Evolutionary conservation across 2,797 vertebrate species (phyloP).

Genomic region (Pelodytes ibericus): DNA sequence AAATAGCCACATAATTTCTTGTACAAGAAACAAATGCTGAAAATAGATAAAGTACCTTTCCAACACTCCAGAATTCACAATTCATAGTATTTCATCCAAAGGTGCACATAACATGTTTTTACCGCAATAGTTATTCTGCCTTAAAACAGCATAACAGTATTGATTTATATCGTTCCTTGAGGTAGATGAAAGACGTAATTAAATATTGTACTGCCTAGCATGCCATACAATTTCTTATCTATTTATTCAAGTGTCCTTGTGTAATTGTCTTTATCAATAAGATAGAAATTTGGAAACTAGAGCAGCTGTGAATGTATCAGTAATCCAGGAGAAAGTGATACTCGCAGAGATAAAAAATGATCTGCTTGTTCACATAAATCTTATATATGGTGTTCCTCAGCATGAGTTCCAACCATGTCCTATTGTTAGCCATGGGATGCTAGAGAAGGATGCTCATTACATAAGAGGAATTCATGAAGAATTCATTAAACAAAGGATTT

Average conservation of each 20-base stretch:
- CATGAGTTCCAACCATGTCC: constrained; percentile 13
- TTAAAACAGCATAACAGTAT: not conserved
- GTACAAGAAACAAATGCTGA: too few relatives aligned
- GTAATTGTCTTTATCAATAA: constrained; percentile 14
- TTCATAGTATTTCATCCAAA: too few relatives aligned
- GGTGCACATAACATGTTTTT: too few relatives aligned
- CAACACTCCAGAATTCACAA: too few relatives aligned
- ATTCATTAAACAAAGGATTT: not conserved
- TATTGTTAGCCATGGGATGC: constrained; percentile 29
- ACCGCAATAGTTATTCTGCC: not conserved
- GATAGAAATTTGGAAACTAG: constrained; percentile 9
- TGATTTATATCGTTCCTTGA: constrained; percentile 13
- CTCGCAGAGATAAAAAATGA: constrained; percentile 31
- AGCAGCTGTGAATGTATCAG: constrained; percentile 1
- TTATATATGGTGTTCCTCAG: constrained; percentile 30
- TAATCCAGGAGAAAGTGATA: constrained; percentile 19
- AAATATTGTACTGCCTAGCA: constrained; percentile 4
- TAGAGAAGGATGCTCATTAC: constrained; percentile 5
- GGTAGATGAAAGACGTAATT: not conserved
- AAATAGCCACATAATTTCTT: too few relatives aligned
- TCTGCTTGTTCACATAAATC: constrained; percentile 30
- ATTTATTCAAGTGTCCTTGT: constrained; percentile 31
- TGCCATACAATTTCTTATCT: not conserved
- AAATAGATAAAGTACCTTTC: too few relatives aligned
- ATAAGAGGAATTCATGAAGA: constrained; percentile 2